Conservation (phyloP, 2,113 vertebrate genomes). For the Elgaria multicarinata region DNA sequence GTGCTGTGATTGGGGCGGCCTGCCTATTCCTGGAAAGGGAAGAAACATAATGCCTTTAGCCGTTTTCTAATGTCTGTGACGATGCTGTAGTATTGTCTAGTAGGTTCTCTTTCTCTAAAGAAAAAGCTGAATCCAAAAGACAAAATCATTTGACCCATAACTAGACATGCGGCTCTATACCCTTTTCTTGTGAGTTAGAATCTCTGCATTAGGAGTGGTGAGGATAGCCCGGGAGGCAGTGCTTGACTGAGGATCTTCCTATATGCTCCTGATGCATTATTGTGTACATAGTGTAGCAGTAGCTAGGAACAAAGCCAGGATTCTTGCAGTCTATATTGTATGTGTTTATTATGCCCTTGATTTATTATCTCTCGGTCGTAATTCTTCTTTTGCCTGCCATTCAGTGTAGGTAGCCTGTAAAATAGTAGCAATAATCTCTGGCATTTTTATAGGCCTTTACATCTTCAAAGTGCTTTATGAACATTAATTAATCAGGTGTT, state of each 20-base stretch:
- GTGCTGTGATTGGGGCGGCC: neutral
- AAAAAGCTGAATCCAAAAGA: conserved; percentile 4
- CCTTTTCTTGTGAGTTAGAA: neutral
- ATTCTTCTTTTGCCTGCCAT: conserved; percentile 15
- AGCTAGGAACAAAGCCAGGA: neutral
- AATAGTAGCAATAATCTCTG: neutral
- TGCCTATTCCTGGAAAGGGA: neutral
- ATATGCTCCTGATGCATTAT: neutral
- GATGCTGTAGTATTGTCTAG: neutral
- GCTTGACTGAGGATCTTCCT: neutral
- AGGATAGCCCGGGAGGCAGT: too few relatives aligned
- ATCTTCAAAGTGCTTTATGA: neutral
- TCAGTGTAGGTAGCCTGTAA: neutral
- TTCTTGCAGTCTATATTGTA: neutral
- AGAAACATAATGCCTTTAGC: rapidly evolving
- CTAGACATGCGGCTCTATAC: neutral
- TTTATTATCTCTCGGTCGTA: neutral
- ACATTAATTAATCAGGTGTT: neutral
- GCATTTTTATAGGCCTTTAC: neutral
- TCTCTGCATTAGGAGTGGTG: neutral
- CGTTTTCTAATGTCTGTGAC: rapidly evolving
- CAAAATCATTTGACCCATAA: neutral
- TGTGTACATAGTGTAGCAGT: neutral
- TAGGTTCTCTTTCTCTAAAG: neutral
- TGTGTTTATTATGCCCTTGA: conserved; percentile 8